Evolutionary conservation across 2,888 invertebrate species (phyloP).

Genomic region (Kryphioiulus occultus): DNA sequence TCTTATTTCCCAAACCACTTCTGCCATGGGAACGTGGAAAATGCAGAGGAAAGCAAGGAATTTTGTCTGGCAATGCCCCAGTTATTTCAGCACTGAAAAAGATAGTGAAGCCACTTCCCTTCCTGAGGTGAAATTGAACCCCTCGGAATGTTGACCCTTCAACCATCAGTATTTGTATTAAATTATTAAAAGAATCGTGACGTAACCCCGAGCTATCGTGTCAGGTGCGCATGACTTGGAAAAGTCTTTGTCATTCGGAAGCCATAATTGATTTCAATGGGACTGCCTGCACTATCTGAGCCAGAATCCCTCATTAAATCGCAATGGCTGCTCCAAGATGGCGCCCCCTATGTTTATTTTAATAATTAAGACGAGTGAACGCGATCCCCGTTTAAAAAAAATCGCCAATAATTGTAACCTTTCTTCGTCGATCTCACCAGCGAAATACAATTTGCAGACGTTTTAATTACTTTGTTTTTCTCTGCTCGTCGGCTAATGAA

Average conservation of each 20-base stretch:
- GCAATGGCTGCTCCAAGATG: conserved; percentile 10
- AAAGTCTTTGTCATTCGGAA: conserved; percentile 17
- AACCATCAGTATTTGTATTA: conserved; percentile 22
- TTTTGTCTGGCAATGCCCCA: background rate
- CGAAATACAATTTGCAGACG: conserved; percentile 23
- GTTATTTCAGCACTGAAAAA: background rate
- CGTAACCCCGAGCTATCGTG: conserved; percentile 5
- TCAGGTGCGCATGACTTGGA: conserved; percentile 7
- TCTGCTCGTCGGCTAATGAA: conserved; percentile 15
- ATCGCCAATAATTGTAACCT: conserved; percentile 21
- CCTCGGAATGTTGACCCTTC: background rate
- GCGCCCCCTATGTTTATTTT: background rate
- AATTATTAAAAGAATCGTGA: conserved; percentile 29
- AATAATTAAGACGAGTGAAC: conserved; percentile 33
- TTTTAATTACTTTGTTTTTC: conserved; percentile 37
- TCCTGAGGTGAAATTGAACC: background rate
- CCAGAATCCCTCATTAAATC: background rate
- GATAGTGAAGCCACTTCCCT: background rate
- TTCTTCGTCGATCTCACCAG: background rate
- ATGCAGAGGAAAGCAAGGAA: background rate
- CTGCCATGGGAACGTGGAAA: background rate
- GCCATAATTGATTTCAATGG: conserved; percentile 28
- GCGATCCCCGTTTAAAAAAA: background rate
- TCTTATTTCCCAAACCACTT: no score
- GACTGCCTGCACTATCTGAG: background rate